A percentile compares a stretch with the other conserved stretches of the same genome.
Evolutionary conservation across 2,113 vertebrate genomes (phyloP).

Genomic region (Bubo scandiacus): DNA sequence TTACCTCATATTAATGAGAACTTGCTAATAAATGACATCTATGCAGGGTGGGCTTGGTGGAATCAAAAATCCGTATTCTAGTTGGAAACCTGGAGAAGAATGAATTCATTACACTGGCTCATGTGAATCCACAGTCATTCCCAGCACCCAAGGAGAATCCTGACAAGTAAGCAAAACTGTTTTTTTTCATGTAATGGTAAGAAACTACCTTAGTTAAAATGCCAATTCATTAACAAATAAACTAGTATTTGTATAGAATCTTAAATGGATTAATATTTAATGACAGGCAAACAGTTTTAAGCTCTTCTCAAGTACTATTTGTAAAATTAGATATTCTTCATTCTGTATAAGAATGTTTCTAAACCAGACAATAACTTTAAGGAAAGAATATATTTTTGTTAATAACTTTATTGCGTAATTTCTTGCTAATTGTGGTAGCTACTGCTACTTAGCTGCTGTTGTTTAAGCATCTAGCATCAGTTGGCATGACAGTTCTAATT

Average conservation of each 20-base stretch:
- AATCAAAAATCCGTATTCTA: constrained; percentile 91
- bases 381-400: neutral
- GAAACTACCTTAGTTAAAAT: neutral
- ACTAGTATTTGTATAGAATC: neutral
- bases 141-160: constrained; percentile 80
- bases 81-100: constrained; percentile 90
- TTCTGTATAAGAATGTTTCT: neutral
- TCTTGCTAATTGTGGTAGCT: neutral
- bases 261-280: neutral
- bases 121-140: constrained; percentile 86
- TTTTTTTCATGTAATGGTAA: neutral
- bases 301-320: neutral
- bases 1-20: neutral
- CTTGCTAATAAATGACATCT: constrained; percentile 45
- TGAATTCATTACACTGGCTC: constrained; percentile 84
- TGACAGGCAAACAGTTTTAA: neutral
- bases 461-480: neutral
- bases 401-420: neutral
- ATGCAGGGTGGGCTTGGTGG: constrained; percentile 87
- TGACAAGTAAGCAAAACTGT: constrained; percentile 79
- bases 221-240: neutral
- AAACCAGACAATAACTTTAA: neutral
- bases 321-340: neutral
- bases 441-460: neutral
- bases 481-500: neutral